Conservation (phyloP, 2,888 invertebrate species). For the Molorchus minor region DNA sequence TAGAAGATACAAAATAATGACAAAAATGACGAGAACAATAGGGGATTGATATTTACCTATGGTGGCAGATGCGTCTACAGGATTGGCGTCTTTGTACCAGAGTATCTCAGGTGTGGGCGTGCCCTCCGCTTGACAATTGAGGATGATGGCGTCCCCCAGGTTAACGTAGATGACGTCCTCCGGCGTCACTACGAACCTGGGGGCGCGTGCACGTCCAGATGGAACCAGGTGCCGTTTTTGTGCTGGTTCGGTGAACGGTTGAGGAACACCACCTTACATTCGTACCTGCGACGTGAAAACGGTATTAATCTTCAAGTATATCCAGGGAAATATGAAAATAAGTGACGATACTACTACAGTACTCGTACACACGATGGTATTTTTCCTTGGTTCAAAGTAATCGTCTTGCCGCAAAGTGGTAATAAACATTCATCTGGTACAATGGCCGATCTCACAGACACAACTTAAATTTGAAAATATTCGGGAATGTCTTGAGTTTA, state of each 20-base stretch:
- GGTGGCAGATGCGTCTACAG: constrained; percentile 87
- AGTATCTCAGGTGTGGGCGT: constrained; percentile 94
- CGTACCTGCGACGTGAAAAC: constrained; percentile 55
- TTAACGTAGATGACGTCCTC: constrained; percentile 97
- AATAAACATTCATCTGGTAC: too few species aligned
- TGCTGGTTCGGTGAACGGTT: constrained; percentile 91
- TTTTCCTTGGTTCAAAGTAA: too few species aligned
- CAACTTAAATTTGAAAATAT: too few species aligned
- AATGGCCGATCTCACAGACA: too few species aligned
- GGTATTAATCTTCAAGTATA: too few species aligned
- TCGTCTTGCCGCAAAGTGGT: too few species aligned
- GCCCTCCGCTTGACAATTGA: constrained; percentile 96
- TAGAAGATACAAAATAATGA: constrained; percentile 6
- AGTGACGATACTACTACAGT: too few species aligned
- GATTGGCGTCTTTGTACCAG: constrained; percentile 95
- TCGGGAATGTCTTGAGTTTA: too few species aligned
- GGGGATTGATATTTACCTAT: constrained; percentile 64
- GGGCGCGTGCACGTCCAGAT: constrained; percentile 96
- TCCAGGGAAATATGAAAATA: too few species aligned
- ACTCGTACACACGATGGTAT: too few species aligned
- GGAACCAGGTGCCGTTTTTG: constrained; percentile 98
- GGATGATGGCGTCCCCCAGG: constrained; percentile 93
- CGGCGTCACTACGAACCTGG: constrained; percentile 93
- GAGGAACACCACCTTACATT: constrained; percentile 85
- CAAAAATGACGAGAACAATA: neutral